phyloP scores from a whole-genome alignment of 2,113 vertebrate genomes.

The Fulica atra region DNA sequence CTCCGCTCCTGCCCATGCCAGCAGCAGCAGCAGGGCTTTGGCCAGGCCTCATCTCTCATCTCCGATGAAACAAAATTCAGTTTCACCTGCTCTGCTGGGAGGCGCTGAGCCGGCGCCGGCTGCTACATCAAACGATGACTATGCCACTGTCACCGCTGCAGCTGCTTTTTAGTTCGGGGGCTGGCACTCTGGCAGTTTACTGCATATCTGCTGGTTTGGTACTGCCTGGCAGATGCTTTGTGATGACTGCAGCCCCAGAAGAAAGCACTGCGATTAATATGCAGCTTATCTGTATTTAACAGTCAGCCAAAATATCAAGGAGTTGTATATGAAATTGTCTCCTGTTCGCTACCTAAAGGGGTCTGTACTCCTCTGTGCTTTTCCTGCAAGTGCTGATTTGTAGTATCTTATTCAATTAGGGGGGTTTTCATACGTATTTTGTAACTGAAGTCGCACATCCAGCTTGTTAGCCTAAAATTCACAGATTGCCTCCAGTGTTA shows the following conservation, averaged over 20 bases:
- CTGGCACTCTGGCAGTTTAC: background rate
- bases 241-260: background rate
- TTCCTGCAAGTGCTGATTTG: background rate
- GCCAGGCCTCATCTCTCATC: background rate
- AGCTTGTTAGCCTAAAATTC: constrained; percentile 16
- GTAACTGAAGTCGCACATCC: background rate
- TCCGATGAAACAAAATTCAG: background rate
- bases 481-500: background rate
- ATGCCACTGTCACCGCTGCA: background rate
- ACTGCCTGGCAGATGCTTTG: background rate
- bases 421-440: background rate
- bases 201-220: background rate
- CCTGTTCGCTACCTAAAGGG: background rate
- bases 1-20: background rate
- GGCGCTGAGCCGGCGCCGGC: background rate
- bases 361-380: background rate
- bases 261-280: background rate
- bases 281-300: background rate
- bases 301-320: constrained; percentile 20
- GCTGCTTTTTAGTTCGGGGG: background rate
- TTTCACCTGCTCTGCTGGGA: constrained; percentile 18
- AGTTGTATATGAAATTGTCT: background rate
- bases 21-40: background rate
- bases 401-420: background rate
- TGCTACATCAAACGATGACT: background rate